Evolutionary conservation across 2,888 invertebrate genomes (phyloP).

Genomic region (Cetonia aurata): DNA sequence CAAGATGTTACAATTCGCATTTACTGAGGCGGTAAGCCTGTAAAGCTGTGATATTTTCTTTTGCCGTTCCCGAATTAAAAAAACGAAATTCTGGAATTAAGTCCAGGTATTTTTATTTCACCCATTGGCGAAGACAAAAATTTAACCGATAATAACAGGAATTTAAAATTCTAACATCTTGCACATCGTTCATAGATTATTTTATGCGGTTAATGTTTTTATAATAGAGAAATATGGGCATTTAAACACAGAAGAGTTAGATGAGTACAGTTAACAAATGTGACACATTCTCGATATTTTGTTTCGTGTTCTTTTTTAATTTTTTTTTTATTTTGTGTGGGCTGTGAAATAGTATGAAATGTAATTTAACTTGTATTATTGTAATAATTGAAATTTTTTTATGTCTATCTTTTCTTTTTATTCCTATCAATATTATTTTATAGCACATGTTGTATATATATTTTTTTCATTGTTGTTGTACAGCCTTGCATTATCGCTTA

Average conservation of each 20-base stretch:
- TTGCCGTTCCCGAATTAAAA: no score
- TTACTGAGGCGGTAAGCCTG: background rate
- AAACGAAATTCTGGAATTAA: no score
- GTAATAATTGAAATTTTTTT: conserved; percentile 21
- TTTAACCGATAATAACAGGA: background rate
- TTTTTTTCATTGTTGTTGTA: conserved; percentile 26
- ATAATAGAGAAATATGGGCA: conserved; percentile 15
- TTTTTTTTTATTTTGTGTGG: conserved; percentile 38
- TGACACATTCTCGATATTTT: background rate
- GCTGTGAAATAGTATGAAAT: conserved; percentile 43
- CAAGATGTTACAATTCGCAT: conserved; percentile 20
- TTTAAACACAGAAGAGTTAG: conserved; percentile 12
- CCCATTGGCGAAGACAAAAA: no score
- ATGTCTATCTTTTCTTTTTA: conserved; percentile 10
- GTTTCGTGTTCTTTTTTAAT: background rate
- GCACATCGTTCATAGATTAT: conserved; percentile 16
- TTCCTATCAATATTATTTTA: background rate
- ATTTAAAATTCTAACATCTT: conserved; percentile 11
- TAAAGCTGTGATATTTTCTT: conserved; percentile 11
- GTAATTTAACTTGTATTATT: conserved; percentile 33
- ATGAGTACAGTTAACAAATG: background rate
- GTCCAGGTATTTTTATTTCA: no score
- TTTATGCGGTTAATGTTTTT: conserved; percentile 25
- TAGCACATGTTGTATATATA: conserved; percentile 29
- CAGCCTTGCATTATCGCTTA: conserved; percentile 24